A percentile compares a stretch with the other conserved stretches of the same genome.
Evolutionary conservation across 1,140 invertebrate species (phyloP).

Genomic region (Triops cancriformis): DNA sequence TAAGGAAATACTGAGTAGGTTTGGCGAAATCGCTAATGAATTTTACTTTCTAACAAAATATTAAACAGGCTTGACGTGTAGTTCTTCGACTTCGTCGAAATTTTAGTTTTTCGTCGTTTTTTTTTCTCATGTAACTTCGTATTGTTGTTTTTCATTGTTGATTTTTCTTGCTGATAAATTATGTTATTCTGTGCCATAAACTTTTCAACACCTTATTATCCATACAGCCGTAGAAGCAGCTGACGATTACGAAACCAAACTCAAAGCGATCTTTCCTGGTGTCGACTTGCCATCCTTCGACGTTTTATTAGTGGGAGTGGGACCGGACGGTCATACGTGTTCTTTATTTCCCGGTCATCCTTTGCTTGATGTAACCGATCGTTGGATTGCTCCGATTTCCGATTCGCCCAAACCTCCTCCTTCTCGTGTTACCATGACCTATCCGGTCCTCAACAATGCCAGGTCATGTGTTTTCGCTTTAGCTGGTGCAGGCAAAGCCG

Average conservation of each 20-base stretch:
- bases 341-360: conserved; percentile 74
- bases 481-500: conserved; percentile 75
- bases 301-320: conserved; percentile 83
- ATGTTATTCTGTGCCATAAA: too few relatives aligned
- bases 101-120: too few relatives aligned
- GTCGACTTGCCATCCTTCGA: conserved; percentile 64
- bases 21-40: too few relatives aligned
- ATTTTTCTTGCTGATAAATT: too few relatives aligned
- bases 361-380: conserved; percentile 35
- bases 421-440: conserved; percentile 80
- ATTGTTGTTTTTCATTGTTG: too few relatives aligned
- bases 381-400: conserved; percentile 71
- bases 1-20: too few relatives aligned
- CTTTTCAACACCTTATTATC: too few relatives aligned
- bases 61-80: too few relatives aligned
- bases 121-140: too few relatives aligned
- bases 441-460: conserved; percentile 84
- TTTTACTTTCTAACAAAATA: too few relatives aligned
- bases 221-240: conserved; percentile 68
- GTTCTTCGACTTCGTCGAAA: too few relatives aligned
- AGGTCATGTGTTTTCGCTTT: conserved; percentile 72
- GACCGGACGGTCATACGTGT: conserved; percentile 97
- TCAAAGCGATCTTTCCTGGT: conserved; percentile 37
- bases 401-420: conserved; percentile 96
- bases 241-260: conserved; percentile 54